Evolutionary conservation across 2,113 vertebrate species (phyloP), one percentile per base, ranked within the genome.

Genomic region (Indri indri): DNA sequence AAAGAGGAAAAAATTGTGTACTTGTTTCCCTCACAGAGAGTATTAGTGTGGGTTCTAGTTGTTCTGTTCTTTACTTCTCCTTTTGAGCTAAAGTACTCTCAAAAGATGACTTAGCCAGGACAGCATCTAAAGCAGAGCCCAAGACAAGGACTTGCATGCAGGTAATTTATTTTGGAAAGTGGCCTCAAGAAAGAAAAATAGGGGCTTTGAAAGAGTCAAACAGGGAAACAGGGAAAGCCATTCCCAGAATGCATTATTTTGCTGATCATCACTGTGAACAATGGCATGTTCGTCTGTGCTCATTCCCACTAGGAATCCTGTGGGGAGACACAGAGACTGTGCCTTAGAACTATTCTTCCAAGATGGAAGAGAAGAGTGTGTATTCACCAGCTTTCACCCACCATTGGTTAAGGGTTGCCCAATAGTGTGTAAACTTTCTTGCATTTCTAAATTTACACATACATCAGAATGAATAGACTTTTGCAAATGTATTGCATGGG

Each of bases 141-240:
- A 63, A 86, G 37, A 74, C 2, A 65, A 77, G 12, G n/a, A 20
- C 25, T 91, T n/a, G 2, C 79, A 13, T 52, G 6, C n/a, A 76
- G 11, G 11, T 76, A 50, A 68, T 84, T 76, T 88, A 42, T 91
- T 88, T 86, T 91, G 80, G 66, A 70, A 95, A 59, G 30, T 94
- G 54, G 47, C 76, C 22, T 82, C 52, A 82, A 77, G 82, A 66
- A 73, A 59, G 65, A 68, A 91, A 85, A 80, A 13, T 9, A 79
- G 65, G 37, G 11, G 3, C 47, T 86, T 92, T 45, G 37, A 83
- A 87, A 63, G 59, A 61, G 20, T 89, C 40, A 54, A 61, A 87
- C 63, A 63, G 59, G 23, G 34, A 68, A 93, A 23, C n/a, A 84
- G 22, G 42, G 5, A 88, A 80, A 84, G 22, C 82, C 27, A 65